phyloP scores from a whole-genome alignment of 2,113 vertebrate genomes.

The Sardina pilchardus region DNA sequence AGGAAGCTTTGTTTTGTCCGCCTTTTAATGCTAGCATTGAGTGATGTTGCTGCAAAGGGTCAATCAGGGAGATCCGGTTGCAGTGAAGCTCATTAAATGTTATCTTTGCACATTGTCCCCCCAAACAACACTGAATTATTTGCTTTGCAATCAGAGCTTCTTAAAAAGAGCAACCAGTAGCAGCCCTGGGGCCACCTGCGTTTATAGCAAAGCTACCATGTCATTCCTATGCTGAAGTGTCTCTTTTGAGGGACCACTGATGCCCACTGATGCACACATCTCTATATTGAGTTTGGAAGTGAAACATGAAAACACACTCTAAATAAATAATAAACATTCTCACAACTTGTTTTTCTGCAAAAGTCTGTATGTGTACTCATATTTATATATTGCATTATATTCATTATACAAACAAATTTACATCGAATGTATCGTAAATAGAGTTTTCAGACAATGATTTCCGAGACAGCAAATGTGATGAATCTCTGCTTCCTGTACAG shows the following conservation, averaged over 20 bases:
- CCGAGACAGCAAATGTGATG: slow-evolving; percentile 49
- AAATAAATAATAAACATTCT: slow-evolving; percentile 52
- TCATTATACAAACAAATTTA: slow-evolving; percentile 72
- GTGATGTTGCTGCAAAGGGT: slow-evolving; percentile 28
- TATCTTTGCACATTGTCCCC: slow-evolving; percentile 10
- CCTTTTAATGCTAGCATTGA: slow-evolving; percentile 14
- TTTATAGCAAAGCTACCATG: not conserved
- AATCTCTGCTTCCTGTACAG: slow-evolving; percentile 63
- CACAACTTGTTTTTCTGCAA: slow-evolving; percentile 54
- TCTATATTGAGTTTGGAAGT: not conserved
- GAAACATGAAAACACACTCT: slow-evolving; percentile 34
- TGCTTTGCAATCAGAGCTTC: not conserved
- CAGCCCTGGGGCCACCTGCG: not conserved
- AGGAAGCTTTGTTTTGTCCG: not conserved
- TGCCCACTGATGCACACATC: slow-evolving; percentile 34
- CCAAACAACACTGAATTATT: not conserved
- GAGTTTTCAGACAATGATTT: slow-evolving; percentile 54
- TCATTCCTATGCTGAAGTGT: not conserved
- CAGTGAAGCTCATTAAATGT: slow-evolving; percentile 45
- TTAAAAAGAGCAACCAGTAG: not conserved
- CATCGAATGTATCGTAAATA: slow-evolving; percentile 67
- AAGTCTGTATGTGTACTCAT: slow-evolving; percentile 61
- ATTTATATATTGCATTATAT: slow-evolving; percentile 63
- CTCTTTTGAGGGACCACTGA: slow-evolving; percentile 45
- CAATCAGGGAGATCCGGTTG: slow-evolving; percentile 41